Conservation (phyloP, 2,797 vertebrate genomes). For the Carduelis carduelis region DNA sequence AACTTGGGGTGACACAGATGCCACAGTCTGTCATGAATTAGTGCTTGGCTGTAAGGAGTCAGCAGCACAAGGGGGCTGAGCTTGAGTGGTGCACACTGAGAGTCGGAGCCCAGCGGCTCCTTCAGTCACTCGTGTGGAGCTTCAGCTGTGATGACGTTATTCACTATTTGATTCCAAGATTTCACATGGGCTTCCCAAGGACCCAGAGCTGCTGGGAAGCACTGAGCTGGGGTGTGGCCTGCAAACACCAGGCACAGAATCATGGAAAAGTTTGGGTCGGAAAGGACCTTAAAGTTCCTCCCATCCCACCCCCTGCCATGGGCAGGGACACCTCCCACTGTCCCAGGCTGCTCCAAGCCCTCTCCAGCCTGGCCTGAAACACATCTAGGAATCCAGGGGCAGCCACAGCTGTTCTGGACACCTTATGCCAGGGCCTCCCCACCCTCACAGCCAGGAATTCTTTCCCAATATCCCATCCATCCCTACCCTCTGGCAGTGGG, state of each 20-base stretch:
- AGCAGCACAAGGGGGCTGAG: not conserved
- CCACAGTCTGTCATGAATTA: not conserved
- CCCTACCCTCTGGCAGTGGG: not conserved
- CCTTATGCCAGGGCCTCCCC: not conserved
- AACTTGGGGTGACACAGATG: not conserved
- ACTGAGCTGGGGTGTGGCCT: not conserved
- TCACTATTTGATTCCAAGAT: not conserved
- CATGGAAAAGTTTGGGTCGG: not conserved
- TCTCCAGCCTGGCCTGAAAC: accelerated
- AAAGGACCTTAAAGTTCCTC: not conserved
- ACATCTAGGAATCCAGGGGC: too few species aligned
- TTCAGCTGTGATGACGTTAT: not conserved
- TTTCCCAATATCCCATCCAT: not conserved
- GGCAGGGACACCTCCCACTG: not conserved
- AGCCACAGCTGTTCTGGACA: not conserved
- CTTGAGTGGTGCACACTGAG: not conserved
- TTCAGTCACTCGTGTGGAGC: not conserved
- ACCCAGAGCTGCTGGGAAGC: not conserved
- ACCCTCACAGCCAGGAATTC: not conserved
- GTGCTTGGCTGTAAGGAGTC: not conserved
- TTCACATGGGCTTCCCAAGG: not conserved
- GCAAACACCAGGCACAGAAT: not conserved
- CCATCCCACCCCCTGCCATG: not conserved
- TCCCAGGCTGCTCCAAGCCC: not conserved
- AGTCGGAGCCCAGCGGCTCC: not conserved